These are phyloP conservation scores for Globia sparganii DNA, from an alignment of 2,888 invertebrate genomes.

Conservation along the genomic window DNA sequence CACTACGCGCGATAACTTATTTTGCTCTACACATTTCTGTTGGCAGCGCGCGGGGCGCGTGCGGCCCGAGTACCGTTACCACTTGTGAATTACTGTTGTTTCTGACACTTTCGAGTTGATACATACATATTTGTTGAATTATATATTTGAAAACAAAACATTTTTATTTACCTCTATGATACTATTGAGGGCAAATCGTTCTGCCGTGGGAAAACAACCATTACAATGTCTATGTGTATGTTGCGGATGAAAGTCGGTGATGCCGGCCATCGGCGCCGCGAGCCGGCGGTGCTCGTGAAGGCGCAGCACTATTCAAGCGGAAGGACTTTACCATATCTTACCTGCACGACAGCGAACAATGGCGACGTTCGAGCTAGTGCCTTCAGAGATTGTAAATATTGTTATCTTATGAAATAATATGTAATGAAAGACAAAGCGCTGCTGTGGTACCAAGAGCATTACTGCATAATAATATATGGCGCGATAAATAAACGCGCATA, in stretches of 20 bases:
- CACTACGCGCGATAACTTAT: no score
- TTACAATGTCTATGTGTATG: not conserved
- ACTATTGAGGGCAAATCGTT: not conserved
- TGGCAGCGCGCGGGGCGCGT: not conserved
- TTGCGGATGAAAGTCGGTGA: not conserved
- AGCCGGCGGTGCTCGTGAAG: fast-evolving
- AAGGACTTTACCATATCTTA: not conserved
- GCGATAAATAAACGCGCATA: slow-evolving; percentile 20
- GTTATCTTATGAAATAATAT: slow-evolving; percentile 24
- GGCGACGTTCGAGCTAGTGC: slow-evolving; percentile 11
- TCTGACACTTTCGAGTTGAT: not conserved
- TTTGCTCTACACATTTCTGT: not conserved
- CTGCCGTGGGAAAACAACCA: not conserved
- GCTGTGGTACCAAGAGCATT: slow-evolving; percentile 41
- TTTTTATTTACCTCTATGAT: not conserved
- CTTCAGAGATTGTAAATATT: not conserved
- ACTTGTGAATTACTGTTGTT: not conserved
- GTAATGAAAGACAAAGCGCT: slow-evolving; percentile 79
- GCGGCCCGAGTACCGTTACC: not conserved
- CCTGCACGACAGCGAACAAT: slow-evolving; percentile 12
- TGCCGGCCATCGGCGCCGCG: no score
- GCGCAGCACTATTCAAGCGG: slow-evolving; percentile 6
- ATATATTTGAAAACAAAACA: not conserved
- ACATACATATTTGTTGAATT: not conserved
- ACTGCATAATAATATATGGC: slow-evolving; percentile 15